Percentiles rank a stretch among this genome's conserved stretches.
Evolutionary conservation across 2,888 invertebrate species (phyloP).

Genomic region (Beris chalybata): DNA sequence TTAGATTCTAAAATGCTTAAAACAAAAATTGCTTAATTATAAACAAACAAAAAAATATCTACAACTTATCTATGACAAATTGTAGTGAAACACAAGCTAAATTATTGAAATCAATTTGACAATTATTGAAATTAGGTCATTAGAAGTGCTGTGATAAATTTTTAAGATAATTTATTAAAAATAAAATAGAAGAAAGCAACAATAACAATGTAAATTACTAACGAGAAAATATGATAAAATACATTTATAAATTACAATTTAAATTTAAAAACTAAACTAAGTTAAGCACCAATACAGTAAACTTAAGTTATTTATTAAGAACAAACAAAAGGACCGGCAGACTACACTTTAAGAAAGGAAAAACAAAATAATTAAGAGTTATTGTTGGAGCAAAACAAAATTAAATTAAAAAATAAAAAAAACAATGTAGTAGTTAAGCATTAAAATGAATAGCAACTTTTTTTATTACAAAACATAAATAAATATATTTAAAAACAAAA

Average conservation of each 20-base stretch:
- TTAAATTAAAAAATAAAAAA: constrained; percentile 26
- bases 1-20: too few relatives aligned
- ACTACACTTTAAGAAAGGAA: not conserved
- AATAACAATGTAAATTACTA: constrained; percentile 22
- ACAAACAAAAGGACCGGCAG: not conserved
- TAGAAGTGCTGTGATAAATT: constrained; percentile 44
- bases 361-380: not conserved
- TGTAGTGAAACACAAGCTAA: constrained; percentile 23
- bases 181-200: constrained; percentile 22
- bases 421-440: constrained; percentile 21
- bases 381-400: constrained; percentile 18
- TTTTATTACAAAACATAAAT: constrained; percentile 15
- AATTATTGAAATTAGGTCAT: constrained; percentile 36
- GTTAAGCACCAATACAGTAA: constrained; percentile 19
- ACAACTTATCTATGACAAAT: too few relatives aligned
- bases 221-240: constrained; percentile 33
- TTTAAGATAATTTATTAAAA: constrained; percentile 38
- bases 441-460: not conserved
- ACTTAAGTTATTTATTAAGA: constrained; percentile 8
- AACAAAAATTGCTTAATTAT: constrained; percentile 15
- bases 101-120: constrained; percentile 35
- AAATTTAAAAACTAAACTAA: constrained; percentile 13
- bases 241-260: constrained; percentile 27
- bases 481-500: constrained; percentile 18
- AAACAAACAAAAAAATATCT: constrained; percentile 17